Conservation (phyloP, 2,113 vertebrate species). For the Tachysurus vachellii region DNA sequence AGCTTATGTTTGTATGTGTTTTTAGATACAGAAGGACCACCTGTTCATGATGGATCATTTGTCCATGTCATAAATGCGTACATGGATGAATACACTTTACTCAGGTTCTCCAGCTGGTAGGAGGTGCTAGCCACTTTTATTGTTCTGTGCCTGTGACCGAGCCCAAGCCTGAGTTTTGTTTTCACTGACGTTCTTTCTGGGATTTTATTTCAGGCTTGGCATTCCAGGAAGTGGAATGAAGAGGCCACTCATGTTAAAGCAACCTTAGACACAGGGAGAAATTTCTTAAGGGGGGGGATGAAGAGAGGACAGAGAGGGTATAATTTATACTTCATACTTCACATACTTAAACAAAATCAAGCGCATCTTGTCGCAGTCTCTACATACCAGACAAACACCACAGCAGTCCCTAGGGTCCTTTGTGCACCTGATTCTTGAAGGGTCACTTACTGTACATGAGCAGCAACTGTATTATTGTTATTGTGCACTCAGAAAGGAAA, state of each 20-base stretch:
- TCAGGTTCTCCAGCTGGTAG: not conserved
- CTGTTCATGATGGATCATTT: conserved; percentile 20
- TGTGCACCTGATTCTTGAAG: not conserved
- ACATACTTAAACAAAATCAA: conserved; percentile 20
- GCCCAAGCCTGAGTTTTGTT: conserved; percentile 15
- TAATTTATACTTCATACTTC: conserved; percentile 17
- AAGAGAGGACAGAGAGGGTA: conserved; percentile 4
- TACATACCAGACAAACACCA: not conserved
- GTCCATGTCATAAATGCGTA: conserved; percentile 18
- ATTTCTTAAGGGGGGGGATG: not conserved
- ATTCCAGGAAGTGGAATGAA: not conserved
- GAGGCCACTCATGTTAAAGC: conserved; percentile 4
- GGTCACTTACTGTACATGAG: not conserved
- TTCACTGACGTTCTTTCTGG: not conserved
- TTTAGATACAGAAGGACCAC: conserved; percentile 1
- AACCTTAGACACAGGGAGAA: not conserved
- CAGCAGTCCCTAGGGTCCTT: not conserved
- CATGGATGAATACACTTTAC: conserved; percentile 13
- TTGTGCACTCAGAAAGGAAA: not conserved
- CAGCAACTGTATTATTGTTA: not conserved
- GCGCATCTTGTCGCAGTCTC: not conserved
- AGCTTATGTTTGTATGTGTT: not conserved
- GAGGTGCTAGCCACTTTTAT: conserved; percentile 1
- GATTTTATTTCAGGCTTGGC: conserved; percentile 10
- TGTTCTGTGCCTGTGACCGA: not conserved